Evolutionary conservation across 2,888 invertebrate species (phyloP), one percentile per base, ranked within the genome.

Genomic region (Eupsilia transversa): DNA sequence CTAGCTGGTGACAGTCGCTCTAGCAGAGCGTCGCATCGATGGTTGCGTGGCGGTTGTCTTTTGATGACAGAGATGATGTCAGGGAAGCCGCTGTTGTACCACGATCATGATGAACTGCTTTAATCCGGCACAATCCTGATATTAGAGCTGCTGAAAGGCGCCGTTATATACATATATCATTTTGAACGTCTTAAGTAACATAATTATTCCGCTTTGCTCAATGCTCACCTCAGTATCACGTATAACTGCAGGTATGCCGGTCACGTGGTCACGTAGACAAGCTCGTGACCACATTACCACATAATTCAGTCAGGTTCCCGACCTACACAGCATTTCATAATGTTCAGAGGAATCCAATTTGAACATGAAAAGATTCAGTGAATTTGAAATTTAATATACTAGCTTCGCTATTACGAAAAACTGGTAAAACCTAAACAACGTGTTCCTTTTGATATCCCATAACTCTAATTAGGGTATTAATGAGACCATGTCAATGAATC

Each of bases 281-380:
- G n/a, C 60, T 38, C 35, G 60, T 61, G n/a, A n/a, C 17, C 60
- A 17, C 9, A 35, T 61, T 33, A 54, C 2, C 70, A 72, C 43
- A 56, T 72, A n/a, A 38, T 49, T 38, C 23, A 46, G 23, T 38
- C 46, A 72, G 2, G n/a, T 72, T n/a, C 6, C 20, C 23, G 9
- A 57, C 9, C 9, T 10, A 49, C 3, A 23, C 33, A 17, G 43
- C 10, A 27, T 35, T 57, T 41, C n/a, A 17, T n/a, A 30, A 30
- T 49, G n/a, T 59, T 59, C 14, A 17, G 20, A 27, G 49, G 14
- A 38, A 72, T 72, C 10, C 20, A 72, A 72, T 17, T 46, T 46
- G 23, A 49, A 52, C 17, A 23, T 4, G 14, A 43, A 30, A 64
- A 33, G 2, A 64, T 46, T 23, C 23, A 5, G 30, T 17, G n/a